Evolutionary conservation across 2,797 vertebrate genomes (phyloP).

Genomic region (Fistularia tabacaria): DNA sequence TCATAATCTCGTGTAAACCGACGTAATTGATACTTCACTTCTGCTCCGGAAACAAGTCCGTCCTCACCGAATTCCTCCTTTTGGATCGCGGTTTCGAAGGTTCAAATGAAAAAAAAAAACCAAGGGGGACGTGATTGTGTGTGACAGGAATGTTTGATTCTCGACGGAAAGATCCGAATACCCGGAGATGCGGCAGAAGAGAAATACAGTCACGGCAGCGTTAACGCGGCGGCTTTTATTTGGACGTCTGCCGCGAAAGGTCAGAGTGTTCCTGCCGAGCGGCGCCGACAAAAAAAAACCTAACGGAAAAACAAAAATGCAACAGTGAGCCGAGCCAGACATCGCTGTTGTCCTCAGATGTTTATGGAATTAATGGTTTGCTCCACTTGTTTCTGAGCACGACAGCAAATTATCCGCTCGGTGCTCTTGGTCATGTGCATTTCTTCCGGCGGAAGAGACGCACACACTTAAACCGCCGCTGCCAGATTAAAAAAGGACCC

Average conservation of each 20-base stretch:
- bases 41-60: constrained; percentile 7
- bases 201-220: constrained; percentile 27
- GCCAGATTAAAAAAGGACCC: constrained; percentile 17
- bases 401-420: constrained; percentile 20
- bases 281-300: not conserved
- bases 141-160: constrained; percentile 24
- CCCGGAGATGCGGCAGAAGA: constrained; percentile 21
- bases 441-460: not conserved
- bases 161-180: constrained; percentile 14
- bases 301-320: constrained; percentile 25
- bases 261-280: constrained; percentile 38
- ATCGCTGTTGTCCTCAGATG: constrained; percentile 12
- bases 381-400: constrained; percentile 7
- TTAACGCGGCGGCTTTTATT: constrained; percentile 25
- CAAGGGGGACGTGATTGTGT: too few species aligned
- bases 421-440: constrained; percentile 9
- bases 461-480: constrained; percentile 12
- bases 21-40: constrained; percentile 26
- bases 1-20: constrained; percentile 43
- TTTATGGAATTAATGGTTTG: constrained; percentile 14
- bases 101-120: too few species aligned
- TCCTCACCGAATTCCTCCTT: constrained; percentile 9
- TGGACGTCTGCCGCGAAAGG: constrained; percentile 34
- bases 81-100: too few species aligned
- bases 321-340: not conserved